Conservation (phyloP, 2,113 vertebrate species). For the Daboia siamensis region DNA sequence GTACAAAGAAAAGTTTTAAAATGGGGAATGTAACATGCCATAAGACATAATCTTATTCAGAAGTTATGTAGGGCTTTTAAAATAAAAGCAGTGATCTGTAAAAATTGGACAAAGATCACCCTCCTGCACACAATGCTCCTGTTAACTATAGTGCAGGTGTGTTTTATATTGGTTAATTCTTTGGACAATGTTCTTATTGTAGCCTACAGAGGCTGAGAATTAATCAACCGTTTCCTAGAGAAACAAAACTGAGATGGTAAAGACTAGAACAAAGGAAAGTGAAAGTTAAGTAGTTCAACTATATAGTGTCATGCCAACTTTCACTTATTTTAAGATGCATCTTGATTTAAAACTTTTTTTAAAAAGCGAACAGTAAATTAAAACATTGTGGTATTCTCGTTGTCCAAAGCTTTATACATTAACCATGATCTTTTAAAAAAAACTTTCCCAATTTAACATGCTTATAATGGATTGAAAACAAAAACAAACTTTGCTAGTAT, state of each 20-base stretch:
- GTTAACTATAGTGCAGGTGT: not conserved
- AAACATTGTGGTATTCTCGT: not conserved
- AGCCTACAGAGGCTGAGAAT: not conserved
- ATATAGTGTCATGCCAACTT: not conserved
- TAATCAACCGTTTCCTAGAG: not conserved
- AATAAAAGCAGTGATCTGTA: not conserved
- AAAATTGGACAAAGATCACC: not conserved
- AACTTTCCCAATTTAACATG: not conserved
- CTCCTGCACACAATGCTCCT: not conserved
- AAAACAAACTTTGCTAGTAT: not conserved
- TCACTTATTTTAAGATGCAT: not conserved
- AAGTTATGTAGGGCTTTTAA: not conserved
- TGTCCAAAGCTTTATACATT: not conserved
- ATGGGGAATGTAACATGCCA: not conserved
- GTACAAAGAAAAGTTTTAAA: not conserved
- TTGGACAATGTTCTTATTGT: not conserved
- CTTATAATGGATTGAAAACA: not conserved
- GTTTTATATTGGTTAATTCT: not conserved
- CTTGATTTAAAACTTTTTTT: not conserved
- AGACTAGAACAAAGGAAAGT: conserved; percentile 3
- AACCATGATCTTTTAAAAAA: not conserved
- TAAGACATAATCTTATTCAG: not conserved
- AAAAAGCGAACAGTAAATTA: not conserved
- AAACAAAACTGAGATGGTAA: not conserved
- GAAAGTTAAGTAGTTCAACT: not conserved